Evolutionary conservation across 2,113 vertebrate genomes (phyloP).

Genomic region (Rousettus leschenaultii): DNA sequence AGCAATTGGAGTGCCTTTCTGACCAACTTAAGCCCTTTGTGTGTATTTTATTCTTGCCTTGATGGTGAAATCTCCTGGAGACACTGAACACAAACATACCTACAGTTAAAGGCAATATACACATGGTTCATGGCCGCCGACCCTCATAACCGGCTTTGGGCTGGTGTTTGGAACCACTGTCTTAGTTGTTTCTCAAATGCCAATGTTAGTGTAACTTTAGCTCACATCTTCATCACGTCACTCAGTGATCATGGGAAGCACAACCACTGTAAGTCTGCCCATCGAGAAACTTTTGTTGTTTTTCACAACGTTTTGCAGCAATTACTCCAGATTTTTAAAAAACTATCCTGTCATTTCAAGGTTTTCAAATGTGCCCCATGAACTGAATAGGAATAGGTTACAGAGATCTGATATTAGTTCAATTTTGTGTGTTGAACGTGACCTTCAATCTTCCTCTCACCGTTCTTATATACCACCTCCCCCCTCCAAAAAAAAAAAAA

Average conservation of each 20-base stretch:
- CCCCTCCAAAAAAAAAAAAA: neutral
- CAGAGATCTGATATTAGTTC: neutral
- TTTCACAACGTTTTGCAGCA: neutral
- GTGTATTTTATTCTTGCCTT: neutral
- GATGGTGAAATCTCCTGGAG: neutral
- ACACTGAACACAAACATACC: neutral
- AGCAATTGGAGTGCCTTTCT: neutral
- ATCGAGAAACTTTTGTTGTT: neutral
- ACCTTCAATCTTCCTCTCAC: neutral
- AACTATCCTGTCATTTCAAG: neutral
- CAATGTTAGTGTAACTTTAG: neutral
- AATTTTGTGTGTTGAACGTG: neutral
- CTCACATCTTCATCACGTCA: neutral
- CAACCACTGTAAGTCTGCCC: neutral
- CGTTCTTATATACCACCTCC: neutral
- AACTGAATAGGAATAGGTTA: neutral
- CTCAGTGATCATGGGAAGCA: neutral
- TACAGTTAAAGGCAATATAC: neutral
- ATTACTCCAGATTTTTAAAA: neutral
- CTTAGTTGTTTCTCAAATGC: neutral
- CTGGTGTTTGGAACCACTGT: neutral
- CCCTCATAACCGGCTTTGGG: accelerated
- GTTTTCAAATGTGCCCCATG: neutral
- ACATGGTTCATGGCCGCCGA: neutral
- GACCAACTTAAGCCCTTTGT: neutral